phyloP scores from a whole-genome alignment of 2,797 vertebrate species.

The Carduelis carduelis region DNA sequence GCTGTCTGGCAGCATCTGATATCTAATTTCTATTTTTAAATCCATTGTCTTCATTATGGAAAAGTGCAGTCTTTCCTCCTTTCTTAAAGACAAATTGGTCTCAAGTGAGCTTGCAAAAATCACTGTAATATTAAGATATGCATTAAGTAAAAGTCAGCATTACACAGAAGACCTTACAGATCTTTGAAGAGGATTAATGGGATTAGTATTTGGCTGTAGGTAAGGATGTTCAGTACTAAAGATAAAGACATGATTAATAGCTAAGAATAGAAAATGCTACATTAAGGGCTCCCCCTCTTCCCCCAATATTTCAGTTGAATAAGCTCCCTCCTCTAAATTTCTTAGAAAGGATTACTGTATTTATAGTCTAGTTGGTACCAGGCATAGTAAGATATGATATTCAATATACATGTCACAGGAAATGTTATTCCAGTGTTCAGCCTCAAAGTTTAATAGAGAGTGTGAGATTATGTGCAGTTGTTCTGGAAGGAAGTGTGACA shows the following conservation, averaged over 20 bases:
- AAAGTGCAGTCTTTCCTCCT: neutral
- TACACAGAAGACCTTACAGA: slow-evolving; percentile 30
- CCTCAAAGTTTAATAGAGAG: neutral
- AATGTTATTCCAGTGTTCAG: neutral
- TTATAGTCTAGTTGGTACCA: neutral
- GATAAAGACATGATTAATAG: slow-evolving; percentile 29
- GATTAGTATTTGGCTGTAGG: slow-evolving; percentile 39
- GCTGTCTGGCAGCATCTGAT: neutral
- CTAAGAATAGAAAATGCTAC: neutral
- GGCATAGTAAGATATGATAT: neutral
- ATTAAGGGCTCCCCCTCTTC: neutral
- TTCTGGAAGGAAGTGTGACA: neutral
- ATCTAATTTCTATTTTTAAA: slow-evolving; percentile 1
- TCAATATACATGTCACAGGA: neutral
- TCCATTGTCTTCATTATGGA: neutral
- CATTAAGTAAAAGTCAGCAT: slow-evolving; percentile 46
- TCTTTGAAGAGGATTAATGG: slow-evolving; percentile 54
- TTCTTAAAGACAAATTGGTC: neutral
- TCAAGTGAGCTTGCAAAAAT: slow-evolving; percentile 34
- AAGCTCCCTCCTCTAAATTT: neutral
- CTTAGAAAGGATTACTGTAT: neutral
- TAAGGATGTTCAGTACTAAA: neutral
- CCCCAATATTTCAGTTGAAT: neutral
- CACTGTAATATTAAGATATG: slow-evolving; percentile 18
- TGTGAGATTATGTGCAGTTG: neutral